phyloP scores from a whole-genome alignment of 1,140 invertebrate species.

The Anthonomus grandis region DNA sequence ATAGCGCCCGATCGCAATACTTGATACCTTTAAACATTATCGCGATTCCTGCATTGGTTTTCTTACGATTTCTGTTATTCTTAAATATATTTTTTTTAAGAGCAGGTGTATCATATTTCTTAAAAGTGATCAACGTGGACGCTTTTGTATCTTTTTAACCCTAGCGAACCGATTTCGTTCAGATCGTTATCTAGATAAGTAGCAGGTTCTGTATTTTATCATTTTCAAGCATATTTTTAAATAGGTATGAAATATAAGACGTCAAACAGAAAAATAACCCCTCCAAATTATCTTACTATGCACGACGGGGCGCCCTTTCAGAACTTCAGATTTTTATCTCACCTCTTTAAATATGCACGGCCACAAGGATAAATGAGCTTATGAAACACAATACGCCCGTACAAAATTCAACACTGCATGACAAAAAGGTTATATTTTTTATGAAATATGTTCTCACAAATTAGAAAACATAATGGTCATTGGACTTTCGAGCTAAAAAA shows the following conservation, averaged over 20 bases:
- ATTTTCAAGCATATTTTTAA: constrained; percentile 15
- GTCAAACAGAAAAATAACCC: constrained; percentile 27
- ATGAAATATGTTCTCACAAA: background rate
- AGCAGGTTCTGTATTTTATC: constrained; percentile 12
- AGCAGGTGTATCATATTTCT: no score
- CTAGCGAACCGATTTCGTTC: constrained; percentile 18
- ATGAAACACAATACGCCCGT: constrained; percentile 22
- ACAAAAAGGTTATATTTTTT: constrained; percentile 14
- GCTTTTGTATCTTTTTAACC: constrained; percentile 15
- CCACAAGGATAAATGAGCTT: constrained; percentile 18
- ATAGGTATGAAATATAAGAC: constrained; percentile 27
- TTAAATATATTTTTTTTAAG: no score
- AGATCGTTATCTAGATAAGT: constrained; percentile 14
- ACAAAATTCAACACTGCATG: constrained; percentile 22
- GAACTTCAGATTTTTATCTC: constrained; percentile 20
- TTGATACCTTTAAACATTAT: constrained; percentile 24
- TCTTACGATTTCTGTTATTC: no score
- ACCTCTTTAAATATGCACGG: constrained; percentile 21
- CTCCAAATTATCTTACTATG: constrained; percentile 15
- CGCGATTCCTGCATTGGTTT: no score
- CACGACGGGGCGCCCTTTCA: constrained; percentile 17
- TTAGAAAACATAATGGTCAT: no score
- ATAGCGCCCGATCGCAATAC: constrained; percentile 28
- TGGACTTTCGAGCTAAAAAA: no score
- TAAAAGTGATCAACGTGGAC: no score